Evolutionary conservation across 2,888 invertebrate species (phyloP), one percentile per base, ranked within the genome.

Genomic region (Diaperis boleti): DNA sequence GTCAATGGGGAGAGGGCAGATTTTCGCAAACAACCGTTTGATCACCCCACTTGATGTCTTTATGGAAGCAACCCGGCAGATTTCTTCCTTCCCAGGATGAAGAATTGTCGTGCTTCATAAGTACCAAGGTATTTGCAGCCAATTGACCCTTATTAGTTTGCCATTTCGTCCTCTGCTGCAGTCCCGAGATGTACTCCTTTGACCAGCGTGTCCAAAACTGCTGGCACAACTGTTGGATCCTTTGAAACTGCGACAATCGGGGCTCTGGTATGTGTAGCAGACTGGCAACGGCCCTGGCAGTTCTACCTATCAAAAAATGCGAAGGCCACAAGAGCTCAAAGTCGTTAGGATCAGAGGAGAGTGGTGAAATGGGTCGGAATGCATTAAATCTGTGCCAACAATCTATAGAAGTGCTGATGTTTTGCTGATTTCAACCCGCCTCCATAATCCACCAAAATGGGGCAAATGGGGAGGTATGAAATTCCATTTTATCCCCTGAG

Each of bases 121-220:
- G 5, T 1, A 64, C 66, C 54, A 66, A 10, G 13, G 13, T 11
- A 7, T 7, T 7, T 7, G 52, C 50, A 4, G 4, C 3, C 4
- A 39, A 6, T 14, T 4, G 6, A 6, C 7, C 3, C 7, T 11
- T 13, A 6, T 11, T 3, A n/a, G 29, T 13, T 33, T 13, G 5
- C 14, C 18, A 17, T 13, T 56, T 14, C 2, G 13, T 7, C 3
- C 41, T 11, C 41, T 39, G 41, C 13, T 15, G 14, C 1, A 41
- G 11, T 5, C 13, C 3, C 6, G 22, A n/a, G 22, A 72, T 14
- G 44, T 67, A 71, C 42, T 73, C 67, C 1, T 31, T 13, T 8
- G 61, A 42, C 68, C 66, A 71, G 31, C 59, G 42, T 15, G 41
- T 62, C 72, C 72, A 72, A 56, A 71, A 72, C 10, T 57, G 50